Evolutionary conservation across 2,113 vertebrate species (phyloP), one percentile per base, ranked within the genome.

Genomic region (Microtus oregoni): DNA sequence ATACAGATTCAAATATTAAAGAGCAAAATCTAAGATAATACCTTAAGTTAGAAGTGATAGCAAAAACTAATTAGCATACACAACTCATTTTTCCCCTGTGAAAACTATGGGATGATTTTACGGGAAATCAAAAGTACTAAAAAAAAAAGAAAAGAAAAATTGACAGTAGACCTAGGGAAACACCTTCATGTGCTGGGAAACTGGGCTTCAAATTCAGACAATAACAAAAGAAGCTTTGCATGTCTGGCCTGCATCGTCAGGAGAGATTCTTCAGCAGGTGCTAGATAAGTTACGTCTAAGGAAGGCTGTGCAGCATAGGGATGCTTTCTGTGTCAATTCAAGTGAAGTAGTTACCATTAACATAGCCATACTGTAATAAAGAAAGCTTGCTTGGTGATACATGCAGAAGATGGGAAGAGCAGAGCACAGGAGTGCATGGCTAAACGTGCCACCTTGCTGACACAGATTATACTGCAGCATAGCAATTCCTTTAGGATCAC

Each of bases 401-500:
- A 65, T 24, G 73, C 81, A 92, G 58, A 90, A 94, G 93, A 93
- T 4, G 3, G 83, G 3, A 93, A 95, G 87, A 94, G 83, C 50
- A 90, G 97, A 75, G 22, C 10, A 95, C 94, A 96, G 86, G 92
- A 96, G 79, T n/a, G 73, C 70, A 76, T 91, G 97, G 94, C 96
- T 96, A 95, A 58, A 75, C 20, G 76, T 94, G 96, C 94, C 94
- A 94, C 92, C 93, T 76, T 72, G 1, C 81, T 95, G 94, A 94
- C 89, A 95, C 5, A 79, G 92, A 94, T 79, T 75, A 93, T 32
- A 97, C 90, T 95, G 89, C 75, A 94, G 89, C 67, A 52, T 79
- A 97, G 94, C 89, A 95, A 95, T 94, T 95, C 76, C 96, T 77
- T 95, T 86, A 92, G 76, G 86, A 94, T 94, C 94, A 96, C 50